phyloP scores from a whole-genome alignment of 1,140 invertebrate genomes.

The Drosophila nigromelanica region DNA sequence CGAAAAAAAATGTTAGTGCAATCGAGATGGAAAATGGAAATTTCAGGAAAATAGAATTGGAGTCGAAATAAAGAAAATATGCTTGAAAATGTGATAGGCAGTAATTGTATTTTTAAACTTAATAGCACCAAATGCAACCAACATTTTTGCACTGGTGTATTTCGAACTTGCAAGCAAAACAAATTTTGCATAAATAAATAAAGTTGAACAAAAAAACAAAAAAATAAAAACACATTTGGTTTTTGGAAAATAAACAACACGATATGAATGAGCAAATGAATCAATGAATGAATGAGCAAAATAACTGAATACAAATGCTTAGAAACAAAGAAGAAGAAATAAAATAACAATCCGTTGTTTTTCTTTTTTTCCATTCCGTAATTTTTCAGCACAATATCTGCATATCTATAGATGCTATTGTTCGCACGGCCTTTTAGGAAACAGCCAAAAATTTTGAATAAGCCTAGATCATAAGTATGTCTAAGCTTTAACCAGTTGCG shows the following conservation, averaged over 20 bases:
- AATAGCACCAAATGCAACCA: not conserved
- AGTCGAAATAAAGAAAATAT: too few species aligned
- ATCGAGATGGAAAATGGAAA: too few species aligned
- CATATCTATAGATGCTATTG: not conserved
- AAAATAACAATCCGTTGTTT: conserved; percentile 10
- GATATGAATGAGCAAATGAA: conserved; percentile 73
- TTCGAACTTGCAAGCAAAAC: conserved; percentile 20
- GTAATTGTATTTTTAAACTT: not conserved
- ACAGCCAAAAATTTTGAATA: too few species aligned
- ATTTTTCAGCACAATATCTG: conserved; percentile 7
- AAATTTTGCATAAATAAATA: conserved; percentile 68
- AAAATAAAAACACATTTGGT: conserved; percentile 45
- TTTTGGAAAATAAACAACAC: conserved; percentile 48
- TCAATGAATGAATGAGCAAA: conserved; percentile 60
- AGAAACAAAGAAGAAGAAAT: conserved; percentile 9
- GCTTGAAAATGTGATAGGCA: too few species aligned
- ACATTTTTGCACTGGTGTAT: conserved; percentile 15
- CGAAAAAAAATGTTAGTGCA: conserved; percentile 60
- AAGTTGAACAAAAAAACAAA: conserved; percentile 33
- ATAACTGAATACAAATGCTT: conserved; percentile 35
- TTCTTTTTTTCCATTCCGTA: not conserved
- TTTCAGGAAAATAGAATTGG: not conserved
- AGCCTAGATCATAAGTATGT: not conserved
- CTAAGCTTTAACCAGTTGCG: not conserved
- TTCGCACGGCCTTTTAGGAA: too few species aligned